Conservation (phyloP, 2,113 vertebrate species). For the Gymnogyps californianus region DNA sequence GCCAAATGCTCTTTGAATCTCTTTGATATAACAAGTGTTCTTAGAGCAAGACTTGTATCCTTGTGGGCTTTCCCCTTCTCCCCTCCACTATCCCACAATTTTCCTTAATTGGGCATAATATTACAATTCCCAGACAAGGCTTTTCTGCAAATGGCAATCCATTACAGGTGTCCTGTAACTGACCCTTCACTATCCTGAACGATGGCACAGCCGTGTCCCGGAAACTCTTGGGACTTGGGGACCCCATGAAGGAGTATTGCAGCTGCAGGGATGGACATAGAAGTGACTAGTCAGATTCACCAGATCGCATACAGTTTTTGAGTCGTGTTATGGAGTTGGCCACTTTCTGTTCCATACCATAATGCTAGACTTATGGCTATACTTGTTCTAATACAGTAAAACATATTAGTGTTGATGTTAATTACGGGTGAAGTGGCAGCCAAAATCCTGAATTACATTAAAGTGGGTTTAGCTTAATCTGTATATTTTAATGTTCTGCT, state of each 20-base stretch:
- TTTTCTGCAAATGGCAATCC: neutral
- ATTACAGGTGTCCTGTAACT: neutral
- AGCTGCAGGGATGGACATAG: neutral
- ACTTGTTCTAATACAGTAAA: neutral
- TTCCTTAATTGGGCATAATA: conserved; percentile 15
- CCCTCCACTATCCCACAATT: neutral
- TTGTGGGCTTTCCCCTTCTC: neutral
- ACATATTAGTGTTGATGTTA: neutral
- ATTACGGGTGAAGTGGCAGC: neutral
- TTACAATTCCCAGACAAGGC: neutral
- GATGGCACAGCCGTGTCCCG: neutral
- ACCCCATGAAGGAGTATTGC: neutral
- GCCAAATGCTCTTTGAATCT: conserved; percentile 9
- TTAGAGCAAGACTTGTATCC: neutral
- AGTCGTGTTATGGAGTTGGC: neutral
- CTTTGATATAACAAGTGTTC: conserved; percentile 28
- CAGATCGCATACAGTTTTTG: neutral
- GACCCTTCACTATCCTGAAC: neutral
- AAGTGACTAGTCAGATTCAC: neutral
- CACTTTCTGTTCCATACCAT: neutral
- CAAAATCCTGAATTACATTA: neutral
- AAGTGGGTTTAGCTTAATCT: conserved; percentile 9
- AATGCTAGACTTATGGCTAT: neutral
- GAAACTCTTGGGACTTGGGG: neutral
- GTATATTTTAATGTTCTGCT: conserved; percentile 18